phyloP scores from a whole-genome alignment of 2,797 vertebrate genomes.

The Gadopsis marmoratus region DNA sequence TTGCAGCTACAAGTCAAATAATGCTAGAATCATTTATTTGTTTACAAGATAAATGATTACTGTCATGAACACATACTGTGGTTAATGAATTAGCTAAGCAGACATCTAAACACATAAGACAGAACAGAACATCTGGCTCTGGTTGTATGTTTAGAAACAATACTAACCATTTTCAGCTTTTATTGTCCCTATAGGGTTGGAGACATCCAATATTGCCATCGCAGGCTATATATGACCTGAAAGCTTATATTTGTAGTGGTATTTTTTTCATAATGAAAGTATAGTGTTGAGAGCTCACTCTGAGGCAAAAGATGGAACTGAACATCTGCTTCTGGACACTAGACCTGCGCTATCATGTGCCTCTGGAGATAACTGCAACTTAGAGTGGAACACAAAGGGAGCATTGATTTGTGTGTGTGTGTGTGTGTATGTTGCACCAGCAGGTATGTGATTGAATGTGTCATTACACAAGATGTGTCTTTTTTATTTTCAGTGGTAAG shows the following conservation, averaged over 20 bases:
- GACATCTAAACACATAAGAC: background rate
- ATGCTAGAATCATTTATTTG: background rate
- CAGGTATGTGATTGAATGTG: conserved; percentile 25
- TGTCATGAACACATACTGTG: background rate
- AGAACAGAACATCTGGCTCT: background rate
- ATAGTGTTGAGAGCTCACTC: conserved; percentile 11
- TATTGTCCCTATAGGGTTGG: background rate
- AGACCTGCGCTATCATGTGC: conserved; percentile 56
- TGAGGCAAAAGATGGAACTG: conserved; percentile 24
- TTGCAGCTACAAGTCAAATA: no score
- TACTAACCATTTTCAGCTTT: background rate
- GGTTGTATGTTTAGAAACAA: background rate
- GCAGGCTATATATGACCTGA: background rate
- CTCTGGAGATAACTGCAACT: conserved; percentile 39
- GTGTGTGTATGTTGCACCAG: conserved; percentile 19
- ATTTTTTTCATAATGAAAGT: conserved; percentile 25
- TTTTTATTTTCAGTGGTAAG: conserved; percentile 24
- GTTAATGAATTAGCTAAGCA: background rate
- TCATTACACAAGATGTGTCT: conserved; percentile 35
- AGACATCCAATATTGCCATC: background rate
- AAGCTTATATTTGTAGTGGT: background rate
- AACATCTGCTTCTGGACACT: conserved; percentile 38
- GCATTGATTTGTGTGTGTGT: conserved; percentile 36
- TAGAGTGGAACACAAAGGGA: conserved; percentile 41
- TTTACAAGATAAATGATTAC: background rate